These are phyloP conservation scores for Melozone crissalis DNA, from an alignment of 2,113 vertebrate species.

Conservation along the genomic window DNA sequence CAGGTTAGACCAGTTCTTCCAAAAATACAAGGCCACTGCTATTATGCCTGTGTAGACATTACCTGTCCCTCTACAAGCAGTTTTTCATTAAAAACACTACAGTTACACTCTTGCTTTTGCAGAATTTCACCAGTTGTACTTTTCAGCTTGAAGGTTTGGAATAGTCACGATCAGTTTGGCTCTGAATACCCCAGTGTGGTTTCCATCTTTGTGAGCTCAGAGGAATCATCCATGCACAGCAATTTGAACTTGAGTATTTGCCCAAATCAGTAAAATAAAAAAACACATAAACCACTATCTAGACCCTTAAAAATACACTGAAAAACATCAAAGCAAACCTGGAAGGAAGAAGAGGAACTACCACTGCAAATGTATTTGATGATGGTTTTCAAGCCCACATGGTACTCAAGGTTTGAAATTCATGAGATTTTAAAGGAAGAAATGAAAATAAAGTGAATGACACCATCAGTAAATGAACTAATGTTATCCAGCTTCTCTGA, in stretches of 20 bases:
- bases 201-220: neutral
- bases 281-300: neutral
- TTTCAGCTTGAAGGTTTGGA: neutral
- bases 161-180: neutral
- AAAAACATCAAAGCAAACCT: neutral
- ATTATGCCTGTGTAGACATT: neutral
- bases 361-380: neutral
- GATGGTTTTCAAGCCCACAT: neutral
- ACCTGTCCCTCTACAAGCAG: neutral
- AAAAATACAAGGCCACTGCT: neutral
- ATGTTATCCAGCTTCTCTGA: neutral
- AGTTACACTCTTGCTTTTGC: neutral
- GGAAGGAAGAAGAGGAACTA: neutral
- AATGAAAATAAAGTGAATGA: neutral
- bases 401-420: neutral
- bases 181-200: neutral
- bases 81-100: neutral
- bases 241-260: neutral
- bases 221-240: neutral
- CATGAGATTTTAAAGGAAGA: neutral
- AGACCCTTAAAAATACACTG: neutral
- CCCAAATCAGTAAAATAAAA: neutral
- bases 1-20: conserved; percentile 36
- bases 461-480: neutral
- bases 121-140: neutral